Conservation (phyloP, 2,113 vertebrate species). For the Morone chrysops region DNA sequence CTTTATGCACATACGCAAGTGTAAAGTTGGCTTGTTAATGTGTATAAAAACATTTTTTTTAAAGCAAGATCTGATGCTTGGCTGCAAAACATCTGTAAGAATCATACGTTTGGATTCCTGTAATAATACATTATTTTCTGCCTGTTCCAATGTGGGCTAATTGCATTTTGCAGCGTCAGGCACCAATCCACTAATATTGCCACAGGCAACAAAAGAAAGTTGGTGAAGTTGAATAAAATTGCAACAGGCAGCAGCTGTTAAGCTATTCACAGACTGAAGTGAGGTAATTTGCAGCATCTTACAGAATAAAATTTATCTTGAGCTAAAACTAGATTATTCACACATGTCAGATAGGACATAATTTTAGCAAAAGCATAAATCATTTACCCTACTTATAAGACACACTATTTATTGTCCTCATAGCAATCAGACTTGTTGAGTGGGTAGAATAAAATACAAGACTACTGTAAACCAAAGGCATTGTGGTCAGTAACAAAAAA, state of each 20-base stretch:
- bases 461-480: constrained; percentile 58
- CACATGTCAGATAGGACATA: constrained; percentile 43
- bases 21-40: constrained; percentile 34
- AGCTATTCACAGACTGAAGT: constrained; percentile 73
- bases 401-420: constrained; percentile 28
- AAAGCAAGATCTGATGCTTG: constrained; percentile 32
- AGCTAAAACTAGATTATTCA: constrained; percentile 49
- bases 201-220: constrained; percentile 74
- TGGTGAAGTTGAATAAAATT: constrained; percentile 71
- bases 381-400: constrained; percentile 34
- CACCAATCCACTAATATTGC: constrained; percentile 69
- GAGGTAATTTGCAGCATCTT: constrained; percentile 62
- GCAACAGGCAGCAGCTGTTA: constrained; percentile 76
- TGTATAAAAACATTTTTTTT: constrained; percentile 37
- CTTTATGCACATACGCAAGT: constrained; percentile 60
- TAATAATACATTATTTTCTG: constrained; percentile 53
- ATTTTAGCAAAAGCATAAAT: constrained; percentile 40
- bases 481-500: constrained; percentile 44
- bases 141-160: constrained; percentile 70
- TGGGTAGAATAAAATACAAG: constrained; percentile 28
- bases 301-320: constrained; percentile 48
- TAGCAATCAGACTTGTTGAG: constrained; percentile 18
- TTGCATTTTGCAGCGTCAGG: constrained; percentile 75
- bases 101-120: constrained; percentile 48
- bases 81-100: constrained; percentile 26